Conservation (phyloP, 2,888 invertebrate species). For the Diaperis boleti region DNA sequence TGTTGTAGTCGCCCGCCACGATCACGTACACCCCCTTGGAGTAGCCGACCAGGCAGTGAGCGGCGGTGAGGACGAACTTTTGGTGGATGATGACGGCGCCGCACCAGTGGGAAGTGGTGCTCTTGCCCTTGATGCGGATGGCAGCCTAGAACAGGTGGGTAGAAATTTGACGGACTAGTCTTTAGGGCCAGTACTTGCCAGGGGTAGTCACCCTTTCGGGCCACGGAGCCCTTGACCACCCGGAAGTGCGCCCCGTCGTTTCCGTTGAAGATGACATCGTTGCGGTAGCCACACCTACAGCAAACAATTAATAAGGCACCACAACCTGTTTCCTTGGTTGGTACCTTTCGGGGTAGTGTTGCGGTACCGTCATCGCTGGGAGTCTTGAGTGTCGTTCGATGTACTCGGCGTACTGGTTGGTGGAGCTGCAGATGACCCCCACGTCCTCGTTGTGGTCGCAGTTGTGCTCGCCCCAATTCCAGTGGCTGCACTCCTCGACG, state of each 20-base stretch:
- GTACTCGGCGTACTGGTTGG: slow-evolving; percentile 52
- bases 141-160: slow-evolving; percentile 75
- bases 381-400: slow-evolving; percentile 47
- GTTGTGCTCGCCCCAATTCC: slow-evolving; percentile 78
- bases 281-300: slow-evolving; percentile 68
- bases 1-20: slow-evolving; percentile 81
- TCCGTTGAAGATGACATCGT: slow-evolving; percentile 65
- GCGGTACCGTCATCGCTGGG: slow-evolving; percentile 4
- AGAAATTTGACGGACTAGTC: too few species aligned
- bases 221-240: slow-evolving; percentile 74
- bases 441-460: slow-evolving; percentile 82
- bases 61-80: slow-evolving; percentile 77
- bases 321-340: background rate
- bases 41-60: slow-evolving; percentile 78
- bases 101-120: slow-evolving; percentile 75
- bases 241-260: slow-evolving; percentile 68
- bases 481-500: slow-evolving; percentile 74
- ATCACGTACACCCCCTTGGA: slow-evolving; percentile 76
- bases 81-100: slow-evolving; percentile 78
- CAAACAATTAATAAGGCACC: background rate
- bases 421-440: slow-evolving; percentile 65
- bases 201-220: slow-evolving; percentile 76
- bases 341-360: slow-evolving; percentile 20
- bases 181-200: slow-evolving; percentile 73
- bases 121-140: slow-evolving; percentile 71